Evolutionary conservation across 2,888 invertebrate genomes (phyloP).

Genomic region (Tipula confusa): DNA sequence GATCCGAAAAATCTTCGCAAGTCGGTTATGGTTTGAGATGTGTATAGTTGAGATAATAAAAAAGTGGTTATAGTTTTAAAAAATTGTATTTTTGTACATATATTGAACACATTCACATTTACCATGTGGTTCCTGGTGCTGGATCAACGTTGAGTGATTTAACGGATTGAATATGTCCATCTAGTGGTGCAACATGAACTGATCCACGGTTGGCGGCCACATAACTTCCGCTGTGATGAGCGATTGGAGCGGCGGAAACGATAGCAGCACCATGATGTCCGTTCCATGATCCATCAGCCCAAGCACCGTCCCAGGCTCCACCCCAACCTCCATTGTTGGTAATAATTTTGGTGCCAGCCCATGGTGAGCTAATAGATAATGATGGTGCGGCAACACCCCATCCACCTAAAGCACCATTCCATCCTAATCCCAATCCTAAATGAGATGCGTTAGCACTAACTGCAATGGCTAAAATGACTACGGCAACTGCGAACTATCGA

Average conservation of each 20-base stretch:
- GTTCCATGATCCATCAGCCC: background rate
- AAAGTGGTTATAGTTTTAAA: background rate
- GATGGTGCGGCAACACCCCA: conserved; percentile 12
- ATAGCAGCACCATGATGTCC: background rate
- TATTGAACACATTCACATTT: background rate
- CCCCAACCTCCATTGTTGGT: background rate
- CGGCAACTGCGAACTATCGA: background rate
- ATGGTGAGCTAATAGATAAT: background rate
- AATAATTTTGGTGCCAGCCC: background rate
- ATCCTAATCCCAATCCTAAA: background rate
- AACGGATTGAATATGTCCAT: background rate
- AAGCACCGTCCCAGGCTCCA: background rate
- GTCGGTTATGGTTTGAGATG: background rate
- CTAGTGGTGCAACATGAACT: background rate
- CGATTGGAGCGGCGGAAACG: background rate
- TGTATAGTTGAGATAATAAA: background rate
- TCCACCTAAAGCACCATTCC: background rate
- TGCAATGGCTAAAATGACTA: conserved; percentile 15
- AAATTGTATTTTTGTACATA: background rate
- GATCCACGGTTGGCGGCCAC: background rate
- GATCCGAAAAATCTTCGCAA: background rate
- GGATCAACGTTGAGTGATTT: background rate
- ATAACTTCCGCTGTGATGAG: background rate
- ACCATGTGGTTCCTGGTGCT: conserved; percentile 20
- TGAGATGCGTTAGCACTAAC: background rate